Base-by-base conservation (phyloP, 2,113 vertebrate species). In the Syngnathus floridae region DNA sequence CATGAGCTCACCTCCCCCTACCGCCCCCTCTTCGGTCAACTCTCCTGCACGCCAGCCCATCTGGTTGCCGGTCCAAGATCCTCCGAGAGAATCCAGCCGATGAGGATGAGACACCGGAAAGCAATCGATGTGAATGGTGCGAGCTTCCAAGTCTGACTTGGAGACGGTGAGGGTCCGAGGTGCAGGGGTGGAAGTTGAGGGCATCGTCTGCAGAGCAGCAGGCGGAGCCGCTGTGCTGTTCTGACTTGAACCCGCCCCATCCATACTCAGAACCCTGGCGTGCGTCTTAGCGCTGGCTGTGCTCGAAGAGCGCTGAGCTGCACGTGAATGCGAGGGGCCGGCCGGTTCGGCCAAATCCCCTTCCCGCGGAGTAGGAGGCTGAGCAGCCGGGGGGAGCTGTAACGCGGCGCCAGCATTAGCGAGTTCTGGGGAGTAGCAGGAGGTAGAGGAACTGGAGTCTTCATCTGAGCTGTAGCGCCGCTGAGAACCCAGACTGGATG, bases 261-360 rank as follows among this genome's bases (percentile, higher is more conserved):
- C 94, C 93, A 94, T 93, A 81, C 94, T 95, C 40, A 95, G 87
- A 71, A 95, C 92, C 19, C 94, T 84, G 1, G 94, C 94, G 0
- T 95, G 94, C 5, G 94, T 94, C 89, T 95, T 95, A 59, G 93
- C 94, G 60, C 93, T 94, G 26, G 93, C 93, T 0, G 92, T 92
- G 83, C 94, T 94, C n/a, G 93, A 91, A 0, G 92, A 93, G 73
- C 93, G 89, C 79, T 93, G 93, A 64, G 94, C 91, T 31, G 89
- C 89, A 35, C 91, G 91, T 59, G 90, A 80, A 64, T 91, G 80
- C 8, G 84, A 82, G 46, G 88, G 85, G 57, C 79, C 88, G 13
- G 76, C 66, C 3, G 73, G 46, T 52, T 90, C 84, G 0, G 82
- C 49, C 68, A 77, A 67, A 52, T 88, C 88, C 62, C 80, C 88